Conservation (phyloP, 2,797 vertebrate genomes). For the Capromys pilorides region DNA sequence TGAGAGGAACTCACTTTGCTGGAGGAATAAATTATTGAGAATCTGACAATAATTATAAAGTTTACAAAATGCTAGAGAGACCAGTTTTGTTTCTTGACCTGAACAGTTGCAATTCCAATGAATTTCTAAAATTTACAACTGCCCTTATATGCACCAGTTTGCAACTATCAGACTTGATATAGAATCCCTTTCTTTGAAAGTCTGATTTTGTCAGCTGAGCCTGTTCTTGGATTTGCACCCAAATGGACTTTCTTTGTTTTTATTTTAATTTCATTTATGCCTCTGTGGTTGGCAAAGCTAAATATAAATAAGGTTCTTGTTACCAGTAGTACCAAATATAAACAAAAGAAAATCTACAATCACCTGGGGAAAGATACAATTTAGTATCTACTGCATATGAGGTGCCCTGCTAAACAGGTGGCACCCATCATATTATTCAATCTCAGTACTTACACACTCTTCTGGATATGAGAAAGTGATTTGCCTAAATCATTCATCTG, state of each 20-base stretch:
- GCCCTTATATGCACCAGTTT: not conserved
- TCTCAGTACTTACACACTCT: not conserved
- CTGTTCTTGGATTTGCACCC: not conserved
- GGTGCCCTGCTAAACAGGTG: not conserved
- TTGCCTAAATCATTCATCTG: not conserved
- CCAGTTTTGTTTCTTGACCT: not conserved
- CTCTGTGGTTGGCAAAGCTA: not conserved
- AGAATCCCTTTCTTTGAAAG: not conserved
- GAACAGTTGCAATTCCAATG: not conserved
- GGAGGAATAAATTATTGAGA: not conserved
- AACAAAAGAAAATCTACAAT: not conserved
- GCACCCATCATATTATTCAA: not conserved
- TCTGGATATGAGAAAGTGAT: not conserved
- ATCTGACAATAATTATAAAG: not conserved
- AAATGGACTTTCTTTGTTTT: not conserved
- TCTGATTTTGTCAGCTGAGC: not conserved
- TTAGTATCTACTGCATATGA: not conserved
- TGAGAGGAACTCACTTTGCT: not conserved
- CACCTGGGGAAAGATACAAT: not conserved
- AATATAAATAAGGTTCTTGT: conserved; percentile 21
- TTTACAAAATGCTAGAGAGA: not conserved
- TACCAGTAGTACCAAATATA: not conserved
- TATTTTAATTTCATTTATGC: not conserved
- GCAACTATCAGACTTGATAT: not conserved
- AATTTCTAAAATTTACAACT: too few species aligned